phyloP scores from a whole-genome alignment of 2,113 vertebrate species.

The Erpornis zantholeuca region DNA sequence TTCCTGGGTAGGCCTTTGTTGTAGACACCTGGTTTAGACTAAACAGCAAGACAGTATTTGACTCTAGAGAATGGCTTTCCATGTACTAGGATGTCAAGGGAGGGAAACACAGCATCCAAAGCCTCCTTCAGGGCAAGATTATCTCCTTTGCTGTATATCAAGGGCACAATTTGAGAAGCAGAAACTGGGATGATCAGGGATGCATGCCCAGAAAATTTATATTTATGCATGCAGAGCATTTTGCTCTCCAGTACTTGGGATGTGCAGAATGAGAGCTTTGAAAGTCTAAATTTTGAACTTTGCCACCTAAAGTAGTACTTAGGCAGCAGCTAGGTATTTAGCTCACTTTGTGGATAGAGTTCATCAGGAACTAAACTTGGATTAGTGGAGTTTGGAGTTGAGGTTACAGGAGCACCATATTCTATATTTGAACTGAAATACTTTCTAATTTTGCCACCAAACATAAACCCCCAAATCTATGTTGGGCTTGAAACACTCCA shows the following conservation, averaged over 20 bases:
- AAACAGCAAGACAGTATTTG: background rate
- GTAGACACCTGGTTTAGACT: background rate
- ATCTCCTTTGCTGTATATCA: background rate
- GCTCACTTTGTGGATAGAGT: background rate
- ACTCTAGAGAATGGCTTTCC: background rate
- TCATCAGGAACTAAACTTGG: background rate
- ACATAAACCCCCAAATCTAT: background rate
- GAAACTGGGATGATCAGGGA: background rate
- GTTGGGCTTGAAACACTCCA: background rate
- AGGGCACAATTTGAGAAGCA: background rate
- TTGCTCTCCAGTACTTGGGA: background rate
- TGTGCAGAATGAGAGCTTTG: background rate
- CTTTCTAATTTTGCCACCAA: slow-evolving; percentile 24
- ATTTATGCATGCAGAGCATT: background rate
- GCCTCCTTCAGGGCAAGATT: background rate
- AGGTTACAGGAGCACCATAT: background rate
- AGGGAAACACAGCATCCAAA: background rate
- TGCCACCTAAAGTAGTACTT: background rate
- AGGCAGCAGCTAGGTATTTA: background rate
- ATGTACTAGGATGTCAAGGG: background rate
- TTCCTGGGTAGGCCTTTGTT: background rate
- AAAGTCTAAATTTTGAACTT: background rate
- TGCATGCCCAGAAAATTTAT: background rate
- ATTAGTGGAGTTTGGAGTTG: background rate
- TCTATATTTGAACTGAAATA: slow-evolving; percentile 29